Conservation (phyloP, 2,797 vertebrate species). For the Gymnopithys bicolor region DNA sequence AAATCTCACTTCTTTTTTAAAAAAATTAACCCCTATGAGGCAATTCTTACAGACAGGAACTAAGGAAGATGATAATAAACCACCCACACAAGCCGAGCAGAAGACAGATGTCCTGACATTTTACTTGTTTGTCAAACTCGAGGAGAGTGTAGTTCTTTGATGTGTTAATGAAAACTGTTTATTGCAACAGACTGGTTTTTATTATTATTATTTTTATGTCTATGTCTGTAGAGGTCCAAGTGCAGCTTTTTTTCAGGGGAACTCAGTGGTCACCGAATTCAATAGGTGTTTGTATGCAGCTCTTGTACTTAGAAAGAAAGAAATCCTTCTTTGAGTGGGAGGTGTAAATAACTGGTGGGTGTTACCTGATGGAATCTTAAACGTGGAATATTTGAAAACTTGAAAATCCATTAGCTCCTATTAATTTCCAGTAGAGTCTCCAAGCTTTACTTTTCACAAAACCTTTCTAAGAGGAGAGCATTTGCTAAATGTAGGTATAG, state of each 20-base stretch:
- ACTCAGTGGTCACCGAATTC: neutral
- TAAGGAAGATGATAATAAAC: neutral
- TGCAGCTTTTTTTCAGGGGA: neutral
- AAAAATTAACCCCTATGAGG: neutral
- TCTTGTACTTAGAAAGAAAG: neutral
- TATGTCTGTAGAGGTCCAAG: neutral
- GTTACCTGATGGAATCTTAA: neutral
- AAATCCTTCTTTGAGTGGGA: neutral
- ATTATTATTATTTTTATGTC: slow-evolving; percentile 8
- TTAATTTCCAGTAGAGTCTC: neutral
- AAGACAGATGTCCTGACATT: neutral
- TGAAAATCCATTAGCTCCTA: neutral
- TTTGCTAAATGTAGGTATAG: neutral
- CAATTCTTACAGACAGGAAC: neutral
- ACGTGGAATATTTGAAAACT: neutral
- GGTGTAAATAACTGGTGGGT: neutral
- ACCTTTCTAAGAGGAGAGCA: neutral
- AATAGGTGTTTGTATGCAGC: neutral
- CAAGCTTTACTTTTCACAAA: neutral
- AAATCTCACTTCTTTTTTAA: neutral
- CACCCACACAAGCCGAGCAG: neutral
- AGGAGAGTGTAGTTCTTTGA: neutral
- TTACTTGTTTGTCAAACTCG: neutral
- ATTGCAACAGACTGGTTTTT: neutral
- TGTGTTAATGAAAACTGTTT: neutral